These are phyloP conservation scores for Podotricha telesiphe DNA, from an alignment of 2,888 invertebrate species.

Conservation along the genomic window DNA sequence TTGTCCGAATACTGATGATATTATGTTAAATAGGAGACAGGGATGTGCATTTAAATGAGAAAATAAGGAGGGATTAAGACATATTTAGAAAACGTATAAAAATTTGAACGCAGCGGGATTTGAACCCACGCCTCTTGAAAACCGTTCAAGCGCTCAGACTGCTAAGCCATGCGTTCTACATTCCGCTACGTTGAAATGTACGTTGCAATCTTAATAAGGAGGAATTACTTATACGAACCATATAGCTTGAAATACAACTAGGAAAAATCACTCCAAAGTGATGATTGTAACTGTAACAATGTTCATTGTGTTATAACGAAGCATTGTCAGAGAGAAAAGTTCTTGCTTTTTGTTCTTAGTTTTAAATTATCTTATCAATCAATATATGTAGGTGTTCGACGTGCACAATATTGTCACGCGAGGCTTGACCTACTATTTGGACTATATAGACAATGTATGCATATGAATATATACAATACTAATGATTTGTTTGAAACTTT, in stretches of 20 bases:
- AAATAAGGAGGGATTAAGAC: slow-evolving; percentile 50
- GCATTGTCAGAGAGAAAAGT: slow-evolving; percentile 63
- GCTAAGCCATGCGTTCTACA: too few species aligned
- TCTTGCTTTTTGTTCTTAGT: slow-evolving; percentile 24
- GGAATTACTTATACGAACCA: slow-evolving; percentile 41
- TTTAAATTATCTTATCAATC: slow-evolving; percentile 6
- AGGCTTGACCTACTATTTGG: slow-evolving; percentile 15
- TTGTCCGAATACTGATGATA: slow-evolving; percentile 53
- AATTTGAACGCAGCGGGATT: too few species aligned
- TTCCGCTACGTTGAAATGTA: too few species aligned
- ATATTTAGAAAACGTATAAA: too few species aligned
- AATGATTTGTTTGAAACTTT: too few species aligned
- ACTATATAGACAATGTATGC: not conserved
- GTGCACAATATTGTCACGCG: slow-evolving; percentile 12
- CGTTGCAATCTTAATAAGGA: too few species aligned
- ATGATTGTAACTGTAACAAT: slow-evolving; percentile 30
- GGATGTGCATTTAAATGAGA: slow-evolving; percentile 61
- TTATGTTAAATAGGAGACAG: slow-evolving; percentile 50
- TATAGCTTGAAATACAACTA: slow-evolving; percentile 34
- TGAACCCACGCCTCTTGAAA: too few species aligned
- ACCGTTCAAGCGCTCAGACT: too few species aligned
- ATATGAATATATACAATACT: not conserved
- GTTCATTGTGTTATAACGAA: slow-evolving; percentile 43
- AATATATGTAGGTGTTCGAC: not conserved
- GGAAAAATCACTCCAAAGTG: slow-evolving; percentile 24